Evolutionary conservation across 2,888 invertebrate species (phyloP), one percentile per base, ranked within the genome.

Genomic region (Sturmia bella): DNA sequence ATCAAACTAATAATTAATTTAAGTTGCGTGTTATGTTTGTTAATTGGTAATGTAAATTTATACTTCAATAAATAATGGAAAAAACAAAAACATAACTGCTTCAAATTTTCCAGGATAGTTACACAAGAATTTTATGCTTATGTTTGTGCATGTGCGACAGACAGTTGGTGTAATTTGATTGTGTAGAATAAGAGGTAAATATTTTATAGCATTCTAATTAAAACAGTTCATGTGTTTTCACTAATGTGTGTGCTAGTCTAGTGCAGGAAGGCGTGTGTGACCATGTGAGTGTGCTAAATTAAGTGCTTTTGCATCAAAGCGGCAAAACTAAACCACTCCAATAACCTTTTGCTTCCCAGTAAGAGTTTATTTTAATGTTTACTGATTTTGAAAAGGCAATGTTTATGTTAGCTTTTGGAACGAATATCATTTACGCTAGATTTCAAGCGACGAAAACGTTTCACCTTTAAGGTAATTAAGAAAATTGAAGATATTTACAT

Each of bases 1-100:
- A 89, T 90, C 88, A 89, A 89, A 90, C 88, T 90, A 89, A 89
- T 89, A 89, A 89, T 88, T 90, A 90, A 88, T 88, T 90, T 87
- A 89, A 88, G 88, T 89, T 89, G 87, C 88, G 87, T 86, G 89
- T 85, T 84, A 27, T 27, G 57, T 78, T 69, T 83, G 85, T 87
- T 89, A 89, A 89, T 88, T 90, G 88, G 86, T 86, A 85, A 86
- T 87, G 74, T 48, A 70, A 78, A 89, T 89, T 87, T 87, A 87
- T 90, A 89, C 89, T 89, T 88, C 87, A 89, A 89, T 87, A 86
- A 61, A 76, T 88, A 86, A 76, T 56, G 64, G 63, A 59, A 52
- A 52, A 50, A 52, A 50, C 37, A 50, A 56, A 17, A 37, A 45
- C 27, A n/a, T n/a, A n/a, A n/a, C n/a, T n/a, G 11, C 21, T n/a